Evolutionary conservation across 2,113 vertebrate genomes (phyloP), one percentile per base, ranked within the genome.

Genomic region (Sisor rabdophorus): DNA sequence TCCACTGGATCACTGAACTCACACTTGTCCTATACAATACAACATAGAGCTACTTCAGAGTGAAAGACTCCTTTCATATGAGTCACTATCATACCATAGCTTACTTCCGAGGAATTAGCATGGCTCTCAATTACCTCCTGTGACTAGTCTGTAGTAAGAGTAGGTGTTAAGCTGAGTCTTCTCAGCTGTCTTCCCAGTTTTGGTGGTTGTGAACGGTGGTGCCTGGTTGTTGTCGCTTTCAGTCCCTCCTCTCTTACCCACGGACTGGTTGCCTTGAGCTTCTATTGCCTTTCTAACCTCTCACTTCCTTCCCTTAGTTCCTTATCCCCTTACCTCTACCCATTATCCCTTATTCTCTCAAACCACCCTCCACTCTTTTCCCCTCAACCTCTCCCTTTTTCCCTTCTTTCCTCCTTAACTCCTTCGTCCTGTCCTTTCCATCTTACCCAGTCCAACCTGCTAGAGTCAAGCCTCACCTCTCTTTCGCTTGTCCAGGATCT

Each of bases 161-260:
- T 71, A 69, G 75, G 50, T 68, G 15, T 73, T 78, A 73, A 30
- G 61, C 47, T 73, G 48, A 73, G 40, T 79, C 79, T 85, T 78
- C 86, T 87, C 87, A 84, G 82, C 65, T 32, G 11, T 82, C 72
- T 74, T 73, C 50, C 73, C 83, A 85, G 83, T 87, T 87, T 69
- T 90, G 86, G 86, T 87, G 82, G 84, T 87, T 87, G 85, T 76
- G 75, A 79, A 82, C 79, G 86, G 87, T 97, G 96, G 94, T 93
- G 92, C 92, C 95, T 98, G 91, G 95, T 98, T 95, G 95, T 98
- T 99, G 94, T 97, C 95, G 81, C 82, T 78, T 59, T 71, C 83
- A 87, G 87, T 86, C 80, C 84, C 80, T 81, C 79, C 72, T 85
- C 22, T 85, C 83, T 73, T 72, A 44, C 70, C 83, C 81, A 61